A percentile compares a stretch with the other conserved stretches of the same genome.
phyloP scores from a whole-genome alignment of 1,140 invertebrate species.

The Trissolcus basalis region DNA sequence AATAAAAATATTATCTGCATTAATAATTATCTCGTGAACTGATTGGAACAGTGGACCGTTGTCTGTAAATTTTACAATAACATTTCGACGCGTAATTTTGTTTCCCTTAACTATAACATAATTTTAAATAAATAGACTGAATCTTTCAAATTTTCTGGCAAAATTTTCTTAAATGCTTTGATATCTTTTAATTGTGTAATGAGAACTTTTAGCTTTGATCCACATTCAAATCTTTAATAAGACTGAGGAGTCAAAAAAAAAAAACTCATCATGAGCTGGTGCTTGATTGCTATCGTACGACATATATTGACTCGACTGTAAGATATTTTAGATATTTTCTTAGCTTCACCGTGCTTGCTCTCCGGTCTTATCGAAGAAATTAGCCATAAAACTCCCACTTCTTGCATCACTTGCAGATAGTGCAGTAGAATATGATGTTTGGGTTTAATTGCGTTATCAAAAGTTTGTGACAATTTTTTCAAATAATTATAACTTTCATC shows the following conservation, averaged over 20 bases:
- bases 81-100: too few species aligned
- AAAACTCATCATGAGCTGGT: constrained; percentile 35
- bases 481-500: constrained; percentile 21
- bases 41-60: too few species aligned
- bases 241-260: constrained; percentile 13
- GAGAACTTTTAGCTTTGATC: constrained; percentile 6
- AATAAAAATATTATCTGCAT: constrained; percentile 3
- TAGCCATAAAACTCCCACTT: constrained; percentile 28
- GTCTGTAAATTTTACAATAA: too few species aligned
- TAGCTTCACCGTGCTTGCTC: constrained; percentile 38
- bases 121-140: too few species aligned
- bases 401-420: constrained; percentile 27
- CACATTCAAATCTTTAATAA: background rate
- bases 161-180: constrained; percentile 2
- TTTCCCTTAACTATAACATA: too few species aligned
- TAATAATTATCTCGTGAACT: constrained; percentile 5
- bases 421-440: constrained; percentile 46
- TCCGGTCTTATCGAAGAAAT: constrained; percentile 31
- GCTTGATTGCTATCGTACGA: constrained; percentile 27
- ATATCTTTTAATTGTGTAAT: constrained; percentile 2
- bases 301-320: constrained; percentile 34
- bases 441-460: constrained; percentile 24
- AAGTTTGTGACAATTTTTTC: constrained; percentile 4
- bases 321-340: constrained; percentile 22
- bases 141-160: background rate